phyloP scores from a whole-genome alignment of 2,113 vertebrate species.

The Coptodon rendalli region DNA sequence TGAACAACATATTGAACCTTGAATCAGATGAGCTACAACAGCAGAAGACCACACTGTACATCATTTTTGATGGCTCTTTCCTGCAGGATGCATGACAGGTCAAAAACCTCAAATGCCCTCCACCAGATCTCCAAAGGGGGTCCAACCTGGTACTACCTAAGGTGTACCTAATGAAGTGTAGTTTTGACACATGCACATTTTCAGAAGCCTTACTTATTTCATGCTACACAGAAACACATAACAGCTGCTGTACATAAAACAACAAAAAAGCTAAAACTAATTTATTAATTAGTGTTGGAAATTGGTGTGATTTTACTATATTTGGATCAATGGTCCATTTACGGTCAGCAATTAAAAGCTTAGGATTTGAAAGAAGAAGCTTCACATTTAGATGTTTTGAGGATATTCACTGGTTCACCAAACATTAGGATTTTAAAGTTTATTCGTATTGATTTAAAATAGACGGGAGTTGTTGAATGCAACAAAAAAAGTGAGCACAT shows the following conservation, averaged over 20 bases:
- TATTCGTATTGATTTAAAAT: not conserved
- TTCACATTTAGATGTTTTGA: not conserved
- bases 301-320: not conserved
- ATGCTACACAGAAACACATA: not conserved
- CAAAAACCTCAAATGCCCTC: not conserved
- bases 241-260: not conserved
- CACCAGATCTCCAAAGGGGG: not conserved
- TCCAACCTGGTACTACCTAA: not conserved
- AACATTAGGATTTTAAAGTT: not conserved
- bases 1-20: not conserved
- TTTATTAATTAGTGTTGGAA: not conserved
- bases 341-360: not conserved
- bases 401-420: not conserved
- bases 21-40: not conserved
- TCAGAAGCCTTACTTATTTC: not conserved
- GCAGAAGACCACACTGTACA: not conserved
- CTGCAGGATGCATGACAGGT: too few relatives aligned
- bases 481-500: not conserved
- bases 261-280: not conserved
- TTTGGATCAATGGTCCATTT: not conserved
- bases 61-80: not conserved
- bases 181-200: not conserved
- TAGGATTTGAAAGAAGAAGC: not conserved
- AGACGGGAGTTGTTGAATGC: not conserved
- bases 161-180: not conserved